phyloP scores from a whole-genome alignment of 1,140 invertebrate genomes.

The Ptiloglossa arizonensis region DNA sequence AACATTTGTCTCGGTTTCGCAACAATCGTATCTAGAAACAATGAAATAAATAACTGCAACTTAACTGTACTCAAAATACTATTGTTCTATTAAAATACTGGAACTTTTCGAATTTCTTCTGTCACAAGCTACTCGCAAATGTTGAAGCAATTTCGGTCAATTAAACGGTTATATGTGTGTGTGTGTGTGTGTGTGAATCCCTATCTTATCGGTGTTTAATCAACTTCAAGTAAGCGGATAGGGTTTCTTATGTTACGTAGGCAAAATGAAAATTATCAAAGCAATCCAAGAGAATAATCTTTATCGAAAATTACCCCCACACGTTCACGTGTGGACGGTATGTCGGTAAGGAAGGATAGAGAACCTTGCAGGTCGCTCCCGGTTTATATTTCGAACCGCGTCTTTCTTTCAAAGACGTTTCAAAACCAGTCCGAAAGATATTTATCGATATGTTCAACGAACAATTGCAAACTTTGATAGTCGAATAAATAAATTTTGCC shows the following conservation, averaged over 20 bases:
- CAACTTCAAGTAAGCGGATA: background rate
- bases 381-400: conserved; percentile 4
- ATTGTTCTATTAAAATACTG: background rate
- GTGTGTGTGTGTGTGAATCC: no score
- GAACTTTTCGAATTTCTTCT: background rate
- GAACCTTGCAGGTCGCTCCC: conserved; percentile 17
- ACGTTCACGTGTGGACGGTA: background rate
- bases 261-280: background rate
- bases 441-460: no score
- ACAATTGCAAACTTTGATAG: no score
- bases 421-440: no score
- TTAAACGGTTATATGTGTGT: no score
- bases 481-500: no score
- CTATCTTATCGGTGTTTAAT: background rate
- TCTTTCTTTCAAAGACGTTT: no score
- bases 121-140: no score
- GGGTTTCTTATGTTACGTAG: background rate
- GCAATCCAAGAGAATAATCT: conserved; percentile 18
- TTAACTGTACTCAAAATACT: no score
- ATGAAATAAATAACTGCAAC: no score
- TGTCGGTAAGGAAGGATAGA: conserved; percentile 20
- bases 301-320: conserved; percentile 23
- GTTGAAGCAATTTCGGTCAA: background rate
- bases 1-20: no score
- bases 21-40: background rate